Evolutionary conservation across 2,888 invertebrate species (phyloP).

Genomic region (Epistrophella euchroma): DNA sequence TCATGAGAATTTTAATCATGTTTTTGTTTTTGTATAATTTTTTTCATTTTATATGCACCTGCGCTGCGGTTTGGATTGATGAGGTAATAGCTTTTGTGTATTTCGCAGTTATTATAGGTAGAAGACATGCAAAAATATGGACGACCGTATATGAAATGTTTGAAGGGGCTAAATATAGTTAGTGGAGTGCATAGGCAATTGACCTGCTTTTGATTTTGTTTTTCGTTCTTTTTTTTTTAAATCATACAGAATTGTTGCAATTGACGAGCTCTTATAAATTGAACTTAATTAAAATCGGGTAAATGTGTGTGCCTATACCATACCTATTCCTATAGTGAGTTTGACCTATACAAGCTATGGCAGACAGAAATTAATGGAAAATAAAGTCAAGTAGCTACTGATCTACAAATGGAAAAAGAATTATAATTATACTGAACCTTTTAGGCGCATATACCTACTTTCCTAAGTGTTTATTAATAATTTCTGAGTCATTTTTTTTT

Average conservation of each 20-base stretch:
- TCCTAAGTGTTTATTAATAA: neutral
- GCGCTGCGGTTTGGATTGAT: constrained; percentile 45
- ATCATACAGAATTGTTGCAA: constrained; percentile 39
- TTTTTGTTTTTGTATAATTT: neutral
- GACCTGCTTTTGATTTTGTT: constrained; percentile 59
- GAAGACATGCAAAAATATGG: constrained; percentile 21
- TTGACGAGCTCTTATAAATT: constrained; percentile 60
- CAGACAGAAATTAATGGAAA: constrained; percentile 15
- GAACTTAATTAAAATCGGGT: constrained; percentile 60
- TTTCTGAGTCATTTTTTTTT: neutral
- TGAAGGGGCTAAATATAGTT: constrained; percentile 18
- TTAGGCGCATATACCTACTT: no score
- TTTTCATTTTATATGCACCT: constrained; percentile 53
- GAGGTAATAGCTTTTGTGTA: constrained; percentile 52
- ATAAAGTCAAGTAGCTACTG: neutral
- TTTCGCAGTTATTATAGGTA: constrained; percentile 16
- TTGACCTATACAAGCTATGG: neutral
- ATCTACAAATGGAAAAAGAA: neutral
- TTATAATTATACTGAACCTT: neutral
- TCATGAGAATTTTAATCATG: constrained; percentile 22
- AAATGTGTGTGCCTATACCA: neutral
- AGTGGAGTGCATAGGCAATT: constrained; percentile 58
- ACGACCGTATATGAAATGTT: neutral
- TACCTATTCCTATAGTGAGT: neutral
- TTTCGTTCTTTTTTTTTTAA: constrained; percentile 27